These are phyloP conservation scores for Cydia pomonella DNA, from an alignment of 1,140 invertebrate species.

Conservation along the genomic window DNA sequence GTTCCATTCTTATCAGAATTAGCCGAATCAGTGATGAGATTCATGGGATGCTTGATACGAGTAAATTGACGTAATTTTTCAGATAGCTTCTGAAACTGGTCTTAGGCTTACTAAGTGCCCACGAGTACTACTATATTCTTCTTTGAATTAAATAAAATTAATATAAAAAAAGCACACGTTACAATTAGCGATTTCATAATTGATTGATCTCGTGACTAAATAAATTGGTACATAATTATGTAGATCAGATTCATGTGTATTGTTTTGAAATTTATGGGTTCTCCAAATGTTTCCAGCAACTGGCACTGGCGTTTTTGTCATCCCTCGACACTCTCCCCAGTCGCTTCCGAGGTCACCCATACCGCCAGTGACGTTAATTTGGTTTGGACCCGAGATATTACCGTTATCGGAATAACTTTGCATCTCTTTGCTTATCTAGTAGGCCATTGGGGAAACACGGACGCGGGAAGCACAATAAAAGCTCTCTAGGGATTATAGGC, in stretches of 20 bases:
- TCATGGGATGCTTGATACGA: too few species aligned
- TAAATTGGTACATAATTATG: too few species aligned
- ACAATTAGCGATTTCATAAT: too few species aligned
- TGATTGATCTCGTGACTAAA: too few species aligned
- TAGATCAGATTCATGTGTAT: background rate
- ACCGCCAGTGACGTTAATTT: constrained; percentile 23
- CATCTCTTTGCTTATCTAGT: constrained; percentile 18
- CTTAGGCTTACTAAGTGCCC: too few species aligned
- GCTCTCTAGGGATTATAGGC: background rate
- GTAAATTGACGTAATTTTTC: too few species aligned
- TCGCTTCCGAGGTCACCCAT: constrained; percentile 6
- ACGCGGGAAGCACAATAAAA: background rate
- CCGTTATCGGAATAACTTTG: constrained; percentile 31
- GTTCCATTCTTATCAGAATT: too few species aligned
- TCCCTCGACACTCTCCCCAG: background rate
- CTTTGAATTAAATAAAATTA: too few species aligned
- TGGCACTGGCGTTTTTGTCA: background rate
- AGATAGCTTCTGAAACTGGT: too few species aligned
- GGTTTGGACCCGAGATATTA: constrained; percentile 22
- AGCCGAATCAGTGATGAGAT: too few species aligned
- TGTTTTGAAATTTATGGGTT: background rate
- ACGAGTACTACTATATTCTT: too few species aligned
- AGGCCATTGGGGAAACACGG: background rate
- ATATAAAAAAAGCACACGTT: too few species aligned
- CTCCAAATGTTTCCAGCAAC: background rate